Conservation (phyloP, 2,888 invertebrate genomes). For the Lydus trimaculatus region DNA sequence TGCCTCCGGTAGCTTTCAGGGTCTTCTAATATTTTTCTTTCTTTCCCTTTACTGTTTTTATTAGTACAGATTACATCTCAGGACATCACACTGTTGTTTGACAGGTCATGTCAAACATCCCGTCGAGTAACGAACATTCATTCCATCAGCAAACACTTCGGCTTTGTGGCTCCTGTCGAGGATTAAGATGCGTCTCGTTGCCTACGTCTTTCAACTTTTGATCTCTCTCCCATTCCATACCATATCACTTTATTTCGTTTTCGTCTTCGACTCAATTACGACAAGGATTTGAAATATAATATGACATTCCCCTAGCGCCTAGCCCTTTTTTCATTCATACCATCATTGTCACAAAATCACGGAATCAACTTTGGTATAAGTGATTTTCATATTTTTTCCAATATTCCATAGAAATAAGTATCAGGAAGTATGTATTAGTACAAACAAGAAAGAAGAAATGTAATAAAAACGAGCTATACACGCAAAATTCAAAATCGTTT, state of each 20-base stretch:
- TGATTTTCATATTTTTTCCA: background rate
- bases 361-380: background rate
- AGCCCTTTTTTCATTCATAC: background rate
- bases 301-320: background rate
- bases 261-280: constrained; percentile 27
- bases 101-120: constrained; percentile 33
- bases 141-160: constrained; percentile 33
- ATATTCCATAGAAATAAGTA: no score
- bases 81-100: constrained; percentile 21
- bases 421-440: no score
- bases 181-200: constrained; percentile 25
- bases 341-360: constrained; percentile 2
- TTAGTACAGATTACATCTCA: constrained; percentile 29
- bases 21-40: constrained; percentile 2
- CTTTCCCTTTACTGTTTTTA: background rate
- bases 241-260: constrained; percentile 33
- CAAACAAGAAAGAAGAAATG: background rate
- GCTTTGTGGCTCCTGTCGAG: constrained; percentile 32
- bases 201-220: constrained; percentile 21
- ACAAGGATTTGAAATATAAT: constrained; percentile 28
- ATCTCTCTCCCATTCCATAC: constrained; percentile 30
- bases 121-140: constrained; percentile 31
- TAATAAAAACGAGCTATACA: no score
- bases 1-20: constrained; percentile 17
- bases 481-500: background rate